phyloP scores from a whole-genome alignment of 2,113 vertebrate species.

The Ochotona curzoniae region DNA sequence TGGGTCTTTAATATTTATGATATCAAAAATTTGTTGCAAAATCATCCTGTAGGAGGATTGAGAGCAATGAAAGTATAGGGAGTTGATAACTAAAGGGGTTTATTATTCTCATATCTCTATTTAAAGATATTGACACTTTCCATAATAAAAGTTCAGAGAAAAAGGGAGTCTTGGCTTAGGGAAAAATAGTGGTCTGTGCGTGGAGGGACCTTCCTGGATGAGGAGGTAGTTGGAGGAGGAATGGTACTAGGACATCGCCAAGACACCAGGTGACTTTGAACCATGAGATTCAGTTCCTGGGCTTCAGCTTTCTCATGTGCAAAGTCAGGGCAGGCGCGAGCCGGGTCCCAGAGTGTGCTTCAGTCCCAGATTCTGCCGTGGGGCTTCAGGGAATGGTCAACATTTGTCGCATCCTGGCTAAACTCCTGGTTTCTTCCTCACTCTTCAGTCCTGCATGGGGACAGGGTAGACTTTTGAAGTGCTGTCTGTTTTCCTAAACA shows the following conservation, averaged over 20 bases:
- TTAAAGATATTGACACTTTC: neutral
- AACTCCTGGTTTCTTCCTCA: neutral
- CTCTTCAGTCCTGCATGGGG: neutral
- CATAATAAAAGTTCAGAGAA: neutral
- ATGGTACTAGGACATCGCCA: neutral
- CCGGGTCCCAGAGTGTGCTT: neutral
- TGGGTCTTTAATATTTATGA: slow-evolving; percentile 11
- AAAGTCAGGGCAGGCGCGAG: neutral
- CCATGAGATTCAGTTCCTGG: neutral
- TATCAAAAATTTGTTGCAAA: slow-evolving; percentile 5
- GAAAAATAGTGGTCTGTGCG: neutral
- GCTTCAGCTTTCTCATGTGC: neutral
- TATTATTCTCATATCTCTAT: neutral
- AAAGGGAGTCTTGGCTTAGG: neutral
- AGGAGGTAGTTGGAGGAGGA: no score
- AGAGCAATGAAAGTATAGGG: neutral
- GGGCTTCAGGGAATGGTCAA: neutral
- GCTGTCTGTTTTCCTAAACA: neutral
- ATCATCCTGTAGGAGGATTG: neutral
- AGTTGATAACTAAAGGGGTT: neutral
- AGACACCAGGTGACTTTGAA: neutral
- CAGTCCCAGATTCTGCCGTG: neutral
- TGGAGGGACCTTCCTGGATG: neutral
- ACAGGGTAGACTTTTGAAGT: neutral
- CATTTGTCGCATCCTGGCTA: neutral